These are phyloP conservation scores for human (Homo sapiens) DNA, from an alignment of 2,113 vertebrate species.

Conservation along the genomic window GRCh38 chr6:61852501-61853000, in stretches of 20 bases:
- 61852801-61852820: not conserved
- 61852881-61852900: not conserved
- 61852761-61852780: not conserved
- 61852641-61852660: not conserved
- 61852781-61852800: conserved; percentile 7
- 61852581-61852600: not conserved
- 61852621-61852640: conserved; percentile 29
- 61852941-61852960: not conserved
- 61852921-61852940: not conserved
- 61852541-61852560: too few species aligned
- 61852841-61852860: conserved; percentile 25
- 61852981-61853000: not conserved
- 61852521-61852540: too few species aligned
- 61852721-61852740: not conserved
- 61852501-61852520: too few species aligned
- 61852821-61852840: not conserved
- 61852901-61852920: not conserved
- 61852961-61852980: not conserved
- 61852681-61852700: too few species aligned
- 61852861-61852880: not conserved
- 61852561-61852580: too few species aligned
- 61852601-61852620: not conserved
- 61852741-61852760: not conserved
- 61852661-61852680: not conserved
- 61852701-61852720: not conserved